phyloP scores from a whole-genome alignment of 2,113 vertebrate genomes.

The Brachyhypopomus occidentalis region DNA sequence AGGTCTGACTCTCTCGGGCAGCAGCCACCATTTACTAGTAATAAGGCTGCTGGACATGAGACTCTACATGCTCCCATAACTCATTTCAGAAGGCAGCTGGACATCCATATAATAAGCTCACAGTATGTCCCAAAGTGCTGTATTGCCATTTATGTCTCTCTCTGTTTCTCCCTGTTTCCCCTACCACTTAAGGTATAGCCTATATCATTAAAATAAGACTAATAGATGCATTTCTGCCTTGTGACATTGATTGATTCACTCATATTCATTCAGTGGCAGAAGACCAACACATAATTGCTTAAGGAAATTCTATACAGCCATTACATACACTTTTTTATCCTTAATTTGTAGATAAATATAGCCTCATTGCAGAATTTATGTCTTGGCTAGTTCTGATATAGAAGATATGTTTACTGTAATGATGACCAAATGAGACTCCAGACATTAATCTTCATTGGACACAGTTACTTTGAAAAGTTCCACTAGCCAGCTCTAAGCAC shows the following conservation, averaged over 20 bases:
- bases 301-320: neutral
- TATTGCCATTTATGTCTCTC: neutral
- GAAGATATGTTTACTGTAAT: too few relatives aligned
- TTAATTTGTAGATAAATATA: too few relatives aligned
- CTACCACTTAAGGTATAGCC: neutral
- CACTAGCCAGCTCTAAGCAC: too few relatives aligned
- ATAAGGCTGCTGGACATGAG: slow-evolving; percentile 19
- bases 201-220: neutral
- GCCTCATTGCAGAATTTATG: too few relatives aligned
- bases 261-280: neutral
- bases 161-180: neutral
- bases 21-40: slow-evolving; percentile 4
- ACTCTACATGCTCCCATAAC: slow-evolving; percentile 19
- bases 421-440: too few relatives aligned
- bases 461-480: too few relatives aligned
- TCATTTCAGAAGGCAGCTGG: neutral
- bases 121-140: neutral
- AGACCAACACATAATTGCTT: neutral
- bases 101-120: slow-evolving; percentile 27
- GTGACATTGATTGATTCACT: neutral
- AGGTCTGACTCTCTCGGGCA: slow-evolving; percentile 4
- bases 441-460: too few relatives aligned
- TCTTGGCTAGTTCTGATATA: too few relatives aligned
- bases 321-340: too few relatives aligned
- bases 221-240: neutral